phyloP scores from a whole-genome alignment of 30 jellyfish, hydroid and myxozoan species.

The Haliclystus octoradiatus region DNA sequence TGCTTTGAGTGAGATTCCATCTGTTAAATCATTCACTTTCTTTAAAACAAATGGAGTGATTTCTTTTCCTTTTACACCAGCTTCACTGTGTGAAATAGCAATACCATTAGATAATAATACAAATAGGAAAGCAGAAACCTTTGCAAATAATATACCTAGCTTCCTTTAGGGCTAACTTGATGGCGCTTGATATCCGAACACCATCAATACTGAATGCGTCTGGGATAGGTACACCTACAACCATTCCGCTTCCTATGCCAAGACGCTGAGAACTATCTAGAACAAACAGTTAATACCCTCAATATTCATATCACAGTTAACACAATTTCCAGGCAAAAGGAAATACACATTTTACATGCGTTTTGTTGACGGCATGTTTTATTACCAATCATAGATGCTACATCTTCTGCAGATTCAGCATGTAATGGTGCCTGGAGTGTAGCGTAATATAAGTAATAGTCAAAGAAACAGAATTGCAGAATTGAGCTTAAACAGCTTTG shows the following conservation, averaged over 20 bases:
- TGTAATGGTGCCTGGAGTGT: conserved; percentile 53
- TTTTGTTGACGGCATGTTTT: no score
- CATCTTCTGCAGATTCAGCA: conserved; percentile 22
- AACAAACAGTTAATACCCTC: conserved; percentile 1
- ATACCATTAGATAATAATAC: not conserved
- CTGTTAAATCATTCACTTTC: conserved; percentile 32
- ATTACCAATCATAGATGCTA: conserved; percentile 54
- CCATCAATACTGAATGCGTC: conserved; percentile 26
- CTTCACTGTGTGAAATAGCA: conserved; percentile 8
- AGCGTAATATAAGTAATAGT: no score
- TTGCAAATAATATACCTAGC: conserved; percentile 47
- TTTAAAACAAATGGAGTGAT: conserved; percentile 74
- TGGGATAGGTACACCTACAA: conserved; percentile 90
- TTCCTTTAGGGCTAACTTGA: conserved; percentile 46
- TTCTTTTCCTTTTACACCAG: conserved; percentile 44
- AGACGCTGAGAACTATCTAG: conserved; percentile 29
- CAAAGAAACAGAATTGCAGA: not conserved
- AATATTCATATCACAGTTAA: no score
- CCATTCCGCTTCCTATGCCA: conserved; percentile 64
- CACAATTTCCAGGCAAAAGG: no score
- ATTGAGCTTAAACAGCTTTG: not conserved
- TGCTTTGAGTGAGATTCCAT: conserved; percentile 64
- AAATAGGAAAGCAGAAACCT: not conserved
- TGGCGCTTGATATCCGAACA: conserved; percentile 48
- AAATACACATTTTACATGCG: no score